Conservation (phyloP, 2,888 invertebrate genomes). For the Bellardia bayeri region DNA sequence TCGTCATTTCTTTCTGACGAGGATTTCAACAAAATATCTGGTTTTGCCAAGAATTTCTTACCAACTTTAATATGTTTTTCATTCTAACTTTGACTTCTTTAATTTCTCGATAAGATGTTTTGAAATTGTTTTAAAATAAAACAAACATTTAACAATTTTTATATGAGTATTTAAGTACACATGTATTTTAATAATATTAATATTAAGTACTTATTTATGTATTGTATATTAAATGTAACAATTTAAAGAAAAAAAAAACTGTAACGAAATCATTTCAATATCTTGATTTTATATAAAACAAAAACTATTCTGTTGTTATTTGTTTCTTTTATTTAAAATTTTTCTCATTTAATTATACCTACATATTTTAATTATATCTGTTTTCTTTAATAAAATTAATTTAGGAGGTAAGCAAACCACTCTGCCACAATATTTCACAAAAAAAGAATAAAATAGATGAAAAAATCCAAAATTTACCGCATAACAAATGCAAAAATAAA, state of each 20-base stretch:
- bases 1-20: too few species aligned
- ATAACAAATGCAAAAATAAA: slow-evolving; percentile 45
- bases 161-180: slow-evolving; percentile 17
- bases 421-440: slow-evolving; percentile 67
- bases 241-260: slow-evolving; percentile 70
- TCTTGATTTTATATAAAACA: slow-evolving; percentile 71
- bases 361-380: slow-evolving; percentile 39
- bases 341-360: neutral
- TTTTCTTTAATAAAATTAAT: slow-evolving; percentile 57
- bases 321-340: slow-evolving; percentile 72
- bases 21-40: too few species aligned
- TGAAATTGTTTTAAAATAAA: slow-evolving; percentile 21
- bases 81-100: neutral
- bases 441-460: slow-evolving; percentile 55
- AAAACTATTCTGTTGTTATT: slow-evolving; percentile 57
- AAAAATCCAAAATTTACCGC: slow-evolving; percentile 47
- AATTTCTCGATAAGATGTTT: slow-evolving; percentile 20
- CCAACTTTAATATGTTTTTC: too few species aligned
- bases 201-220: slow-evolving; percentile 30
- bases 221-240: slow-evolving; percentile 24
- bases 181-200: neutral
- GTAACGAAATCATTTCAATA: slow-evolving; percentile 80
- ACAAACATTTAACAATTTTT: neutral
- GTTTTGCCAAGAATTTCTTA: too few species aligned
- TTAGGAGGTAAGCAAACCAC: slow-evolving; percentile 71